Evolutionary conservation across 1,140 invertebrate genomes (phyloP).

Genomic region (Pristionchus pacificus): DNA sequence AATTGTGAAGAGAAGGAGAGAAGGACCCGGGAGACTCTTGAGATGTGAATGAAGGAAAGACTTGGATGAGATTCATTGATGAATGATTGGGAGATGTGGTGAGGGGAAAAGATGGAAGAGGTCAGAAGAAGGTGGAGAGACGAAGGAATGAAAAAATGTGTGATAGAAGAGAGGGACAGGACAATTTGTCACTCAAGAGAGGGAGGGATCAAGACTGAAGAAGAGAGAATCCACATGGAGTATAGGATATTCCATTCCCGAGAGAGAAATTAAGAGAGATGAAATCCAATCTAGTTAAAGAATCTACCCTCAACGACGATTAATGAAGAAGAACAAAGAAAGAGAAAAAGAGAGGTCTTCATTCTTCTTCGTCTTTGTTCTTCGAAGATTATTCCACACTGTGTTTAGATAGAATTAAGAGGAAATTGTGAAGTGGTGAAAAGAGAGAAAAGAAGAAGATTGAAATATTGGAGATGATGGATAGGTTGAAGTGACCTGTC

Average conservation of each 20-base stretch:
- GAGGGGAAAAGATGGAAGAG: background rate
- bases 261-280: background rate
- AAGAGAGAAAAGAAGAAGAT: conserved; percentile 1
- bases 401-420: background rate
- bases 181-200: too few relatives aligned
- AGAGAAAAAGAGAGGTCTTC: conserved; percentile 15
- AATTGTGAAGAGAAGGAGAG: conserved; percentile 11
- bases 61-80: conserved; percentile 5
- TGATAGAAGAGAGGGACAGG: too few relatives aligned
- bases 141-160: too few relatives aligned
- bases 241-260: background rate
- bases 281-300: background rate
- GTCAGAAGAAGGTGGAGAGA: too few relatives aligned
- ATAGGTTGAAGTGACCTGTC: too few relatives aligned
- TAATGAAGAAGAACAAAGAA: conserved; percentile 6
- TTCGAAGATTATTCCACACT: background rate
- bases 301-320: background rate
- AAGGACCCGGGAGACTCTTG: background rate
- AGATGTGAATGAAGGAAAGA: conserved; percentile 6
- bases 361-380: background rate
- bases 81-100: background rate
- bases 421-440: background rate
- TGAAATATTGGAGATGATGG: too few relatives aligned
- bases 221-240: background rate
- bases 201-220: too few relatives aligned